These are phyloP conservation scores for Embidobia sp. DNA, from an alignment of 2,888 invertebrate genomes.

Conservation along the genomic window DNA sequence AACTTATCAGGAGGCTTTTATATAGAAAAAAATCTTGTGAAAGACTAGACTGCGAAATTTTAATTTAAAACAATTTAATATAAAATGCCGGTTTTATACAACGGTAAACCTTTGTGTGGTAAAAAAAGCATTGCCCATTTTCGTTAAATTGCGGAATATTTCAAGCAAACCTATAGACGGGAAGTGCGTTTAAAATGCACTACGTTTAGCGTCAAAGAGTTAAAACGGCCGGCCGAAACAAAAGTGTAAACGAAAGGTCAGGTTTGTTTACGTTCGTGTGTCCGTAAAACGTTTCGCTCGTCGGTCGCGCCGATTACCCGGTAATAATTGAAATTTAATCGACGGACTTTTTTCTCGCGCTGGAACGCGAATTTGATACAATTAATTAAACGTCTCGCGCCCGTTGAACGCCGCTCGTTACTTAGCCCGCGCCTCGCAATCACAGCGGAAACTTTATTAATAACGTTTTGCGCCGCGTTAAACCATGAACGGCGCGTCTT, in stretches of 20 bases:
- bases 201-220: slow-evolving; percentile 31
- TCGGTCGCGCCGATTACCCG: slow-evolving; percentile 30
- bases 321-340: slow-evolving; percentile 45
- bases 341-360: slow-evolving; percentile 18
- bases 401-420: slow-evolving; percentile 27
- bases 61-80: too few relatives aligned
- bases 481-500: slow-evolving; percentile 47
- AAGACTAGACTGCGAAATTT: too few relatives aligned
- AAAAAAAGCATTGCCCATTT: too few relatives aligned
- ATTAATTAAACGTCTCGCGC: slow-evolving; percentile 41
- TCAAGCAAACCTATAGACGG: too few relatives aligned
- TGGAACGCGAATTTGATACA: slow-evolving; percentile 36
- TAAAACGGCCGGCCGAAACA: slow-evolving; percentile 31
- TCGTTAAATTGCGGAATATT: too few relatives aligned
- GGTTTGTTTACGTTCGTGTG: slow-evolving; percentile 28
- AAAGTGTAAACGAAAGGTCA: slow-evolving; percentile 47
- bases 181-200: too few relatives aligned
- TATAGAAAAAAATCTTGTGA: too few relatives aligned
- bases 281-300: slow-evolving; percentile 17
- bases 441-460: slow-evolving; percentile 52
- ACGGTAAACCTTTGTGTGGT: too few relatives aligned
- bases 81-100: too few relatives aligned
- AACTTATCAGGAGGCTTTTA: too few relatives aligned
- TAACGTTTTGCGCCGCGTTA: slow-evolving; percentile 52
- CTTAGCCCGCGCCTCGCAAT: slow-evolving; percentile 31